Conservation (phyloP, 2,113 vertebrate species). For the Pelecanus crispus region DNA sequence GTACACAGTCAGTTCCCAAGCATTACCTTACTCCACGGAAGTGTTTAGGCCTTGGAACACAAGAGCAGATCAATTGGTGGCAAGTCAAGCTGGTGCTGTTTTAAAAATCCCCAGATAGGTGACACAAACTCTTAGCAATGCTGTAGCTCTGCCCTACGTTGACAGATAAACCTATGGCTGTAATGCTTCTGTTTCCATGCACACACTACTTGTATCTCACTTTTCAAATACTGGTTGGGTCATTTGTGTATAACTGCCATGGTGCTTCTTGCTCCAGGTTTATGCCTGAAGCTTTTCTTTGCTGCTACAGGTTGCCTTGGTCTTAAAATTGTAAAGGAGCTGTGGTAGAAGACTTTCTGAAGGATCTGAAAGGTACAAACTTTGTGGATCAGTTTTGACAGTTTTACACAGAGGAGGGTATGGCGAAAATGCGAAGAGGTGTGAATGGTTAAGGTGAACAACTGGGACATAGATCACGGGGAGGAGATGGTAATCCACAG, state of each 20-base stretch:
- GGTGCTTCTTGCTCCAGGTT: neutral
- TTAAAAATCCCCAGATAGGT: neutral
- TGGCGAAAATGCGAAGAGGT: neutral
- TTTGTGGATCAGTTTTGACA: neutral
- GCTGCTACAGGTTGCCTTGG: neutral
- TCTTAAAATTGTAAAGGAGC: neutral
- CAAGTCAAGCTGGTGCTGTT: neutral
- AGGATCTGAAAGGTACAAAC: neutral
- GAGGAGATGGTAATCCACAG: neutral
- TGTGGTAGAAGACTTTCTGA: neutral
- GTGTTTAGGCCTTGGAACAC: neutral
- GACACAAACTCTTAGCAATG: neutral
- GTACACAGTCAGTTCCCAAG: neutral
- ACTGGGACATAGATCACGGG: neutral
- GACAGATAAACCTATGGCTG: neutral
- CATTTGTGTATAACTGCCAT: neutral
- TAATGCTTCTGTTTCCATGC: neutral
- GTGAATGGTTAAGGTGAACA: neutral
- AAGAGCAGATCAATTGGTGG: neutral
- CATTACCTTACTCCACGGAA: neutral
- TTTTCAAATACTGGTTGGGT: neutral
- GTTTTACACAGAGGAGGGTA: neutral
- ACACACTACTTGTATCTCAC: neutral
- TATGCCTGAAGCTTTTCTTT: neutral
- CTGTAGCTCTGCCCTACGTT: neutral